These are phyloP conservation scores for Microplitis mediator DNA, from an alignment of 1,140 invertebrate genomes.

Conservation along the genomic window DNA sequence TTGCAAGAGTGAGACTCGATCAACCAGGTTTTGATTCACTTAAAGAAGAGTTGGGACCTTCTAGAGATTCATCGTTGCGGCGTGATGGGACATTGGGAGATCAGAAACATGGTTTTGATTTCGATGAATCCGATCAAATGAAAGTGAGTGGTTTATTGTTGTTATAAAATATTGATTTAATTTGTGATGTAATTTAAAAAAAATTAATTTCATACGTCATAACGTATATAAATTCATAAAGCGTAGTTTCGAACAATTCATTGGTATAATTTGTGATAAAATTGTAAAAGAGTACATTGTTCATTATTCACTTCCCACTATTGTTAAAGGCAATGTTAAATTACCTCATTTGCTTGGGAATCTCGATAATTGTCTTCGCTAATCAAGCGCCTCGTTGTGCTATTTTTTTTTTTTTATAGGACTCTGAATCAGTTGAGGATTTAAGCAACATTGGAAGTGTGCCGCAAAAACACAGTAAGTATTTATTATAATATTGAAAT, in stretches of 20 bases:
- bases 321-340: constrained; percentile 23
- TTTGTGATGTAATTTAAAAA: too few relatives aligned
- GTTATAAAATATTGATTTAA: background rate
- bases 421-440: constrained; percentile 71
- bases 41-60: constrained; percentile 75
- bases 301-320: constrained; percentile 34
- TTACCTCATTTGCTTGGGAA: constrained; percentile 31
- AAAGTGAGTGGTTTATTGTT: constrained; percentile 44
- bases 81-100: constrained; percentile 68
- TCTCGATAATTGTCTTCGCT: constrained; percentile 21
- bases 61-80: constrained; percentile 67
- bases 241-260: background rate
- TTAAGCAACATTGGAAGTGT: constrained; percentile 46
- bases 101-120: constrained; percentile 74
- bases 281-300: background rate
- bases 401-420: constrained; percentile 55
- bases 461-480: constrained; percentile 53
- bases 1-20: constrained; percentile 77
- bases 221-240: background rate
- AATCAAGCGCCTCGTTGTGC: background rate
- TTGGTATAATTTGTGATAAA: constrained; percentile 2
- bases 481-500: background rate
- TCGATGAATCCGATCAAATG: constrained; percentile 63
- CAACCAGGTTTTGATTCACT: constrained; percentile 78
- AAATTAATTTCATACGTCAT: too few relatives aligned